Conservation (phyloP, 2,113 vertebrate genomes). For the Odontophorus gujanensis region DNA sequence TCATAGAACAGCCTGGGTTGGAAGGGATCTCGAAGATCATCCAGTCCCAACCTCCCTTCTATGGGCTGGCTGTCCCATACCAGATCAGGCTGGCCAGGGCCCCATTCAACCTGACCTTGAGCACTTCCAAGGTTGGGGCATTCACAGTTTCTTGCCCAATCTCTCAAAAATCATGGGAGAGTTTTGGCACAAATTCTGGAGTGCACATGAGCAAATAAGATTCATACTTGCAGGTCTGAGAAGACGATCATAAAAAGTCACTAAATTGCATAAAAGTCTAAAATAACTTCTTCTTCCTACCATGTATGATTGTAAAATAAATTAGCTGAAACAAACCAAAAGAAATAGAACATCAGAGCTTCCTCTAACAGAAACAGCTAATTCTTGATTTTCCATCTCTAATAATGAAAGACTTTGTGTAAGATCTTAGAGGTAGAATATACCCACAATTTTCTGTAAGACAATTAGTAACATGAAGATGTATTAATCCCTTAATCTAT, state of each 20-base stretch:
- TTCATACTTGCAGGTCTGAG: background rate
- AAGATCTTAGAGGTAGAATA: background rate
- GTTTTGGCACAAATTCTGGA: background rate
- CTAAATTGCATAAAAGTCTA: slow-evolving; percentile 11
- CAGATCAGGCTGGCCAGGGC: too few relatives aligned
- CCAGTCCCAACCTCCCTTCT: too few relatives aligned
- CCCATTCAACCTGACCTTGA: too few relatives aligned
- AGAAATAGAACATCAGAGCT: background rate
- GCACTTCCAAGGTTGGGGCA: too few relatives aligned
- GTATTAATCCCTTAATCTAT: background rate
- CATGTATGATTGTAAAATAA: slow-evolving; percentile 30
- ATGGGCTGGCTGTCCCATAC: too few relatives aligned
- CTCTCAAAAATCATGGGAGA: background rate
- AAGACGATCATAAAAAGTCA: background rate
- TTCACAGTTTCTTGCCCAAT: background rate
- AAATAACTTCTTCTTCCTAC: background rate
- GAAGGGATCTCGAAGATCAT: too few relatives aligned
- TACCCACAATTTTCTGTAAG: background rate
- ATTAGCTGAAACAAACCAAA: slow-evolving; percentile 6
- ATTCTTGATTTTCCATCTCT: background rate
- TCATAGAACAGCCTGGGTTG: too few relatives aligned
- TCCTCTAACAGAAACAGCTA: background rate
- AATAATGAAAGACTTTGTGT: background rate
- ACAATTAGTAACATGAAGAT: background rate
- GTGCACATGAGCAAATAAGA: background rate